A percentile compares a stretch with the other conserved stretches of the same genome.
phyloP scores from a whole-genome alignment of 2,888 invertebrate genomes.

The Tiliacea aurago region DNA sequence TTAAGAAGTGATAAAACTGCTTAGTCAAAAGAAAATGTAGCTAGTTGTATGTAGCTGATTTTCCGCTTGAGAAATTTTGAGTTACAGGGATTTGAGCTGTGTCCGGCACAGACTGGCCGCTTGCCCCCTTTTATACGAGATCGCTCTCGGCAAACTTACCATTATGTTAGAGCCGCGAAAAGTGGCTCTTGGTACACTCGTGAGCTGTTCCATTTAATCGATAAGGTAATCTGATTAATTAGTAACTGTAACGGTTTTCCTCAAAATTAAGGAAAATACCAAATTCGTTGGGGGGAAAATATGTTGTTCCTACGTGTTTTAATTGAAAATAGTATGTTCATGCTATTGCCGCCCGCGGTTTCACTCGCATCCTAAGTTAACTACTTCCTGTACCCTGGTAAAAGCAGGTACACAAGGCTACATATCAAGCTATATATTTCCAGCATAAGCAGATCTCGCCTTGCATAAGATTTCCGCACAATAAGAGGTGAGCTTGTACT shows the following conservation, averaged over 20 bases:
- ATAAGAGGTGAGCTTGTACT: too few species aligned
- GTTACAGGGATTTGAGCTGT: constrained; percentile 1
- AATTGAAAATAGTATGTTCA: not conserved
- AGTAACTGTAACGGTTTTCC: not conserved
- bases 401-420: not conserved
- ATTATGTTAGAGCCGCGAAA: constrained; percentile 32
- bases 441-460: too few species aligned
- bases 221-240: constrained; percentile 12
- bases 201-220: not conserved
- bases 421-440: too few species aligned
- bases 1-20: constrained; percentile 7
- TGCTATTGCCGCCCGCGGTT: not conserved
- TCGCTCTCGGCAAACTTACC: constrained; percentile 4
- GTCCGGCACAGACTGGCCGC: constrained; percentile 6
- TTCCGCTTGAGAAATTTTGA: constrained; percentile 11
- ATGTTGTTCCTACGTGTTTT: not conserved
- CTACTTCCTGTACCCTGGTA: too few species aligned
- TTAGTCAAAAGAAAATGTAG: constrained; percentile 13
- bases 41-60: not conserved
- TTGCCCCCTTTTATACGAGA: constrained; percentile 12
- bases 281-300: not conserved
- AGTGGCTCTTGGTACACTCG: not conserved
- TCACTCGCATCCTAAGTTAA: too few species aligned
- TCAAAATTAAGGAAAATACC: constrained; percentile 11
- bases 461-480: too few species aligned